A percentile compares a stretch with the other conserved stretches of the same genome.
Conservation (phyloP, 1,140 invertebrate genomes). For the Leucophenga varia region DNA sequence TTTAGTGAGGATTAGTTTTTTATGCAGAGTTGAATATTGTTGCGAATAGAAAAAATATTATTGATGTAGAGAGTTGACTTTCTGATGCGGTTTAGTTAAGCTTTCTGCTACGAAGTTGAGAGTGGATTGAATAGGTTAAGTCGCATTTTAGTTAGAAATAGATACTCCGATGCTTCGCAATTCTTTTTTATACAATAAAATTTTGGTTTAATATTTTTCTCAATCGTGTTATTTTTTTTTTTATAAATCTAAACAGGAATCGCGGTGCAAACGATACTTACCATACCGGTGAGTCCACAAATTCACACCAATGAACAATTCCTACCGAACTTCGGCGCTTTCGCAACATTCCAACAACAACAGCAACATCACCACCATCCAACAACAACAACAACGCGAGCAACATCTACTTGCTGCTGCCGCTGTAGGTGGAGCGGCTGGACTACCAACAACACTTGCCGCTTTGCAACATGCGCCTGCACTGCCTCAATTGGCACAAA, state of each 20-base stretch:
- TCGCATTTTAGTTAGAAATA: too few species aligned
- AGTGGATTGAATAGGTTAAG: too few species aligned
- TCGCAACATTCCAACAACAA: constrained; percentile 41
- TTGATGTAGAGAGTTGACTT: too few species aligned
- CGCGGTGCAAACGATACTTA: constrained; percentile 90
- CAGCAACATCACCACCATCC: constrained; percentile 29
- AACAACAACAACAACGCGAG: constrained; percentile 18
- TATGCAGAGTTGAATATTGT: too few species aligned
- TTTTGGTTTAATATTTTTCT: too few species aligned
- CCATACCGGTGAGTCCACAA: constrained; percentile 85
- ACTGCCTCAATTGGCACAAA: constrained; percentile 43
- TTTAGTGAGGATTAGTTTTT: too few species aligned
- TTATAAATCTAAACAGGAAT: constrained; percentile 77
- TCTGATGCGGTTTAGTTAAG: too few species aligned
- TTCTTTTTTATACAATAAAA: too few species aligned
- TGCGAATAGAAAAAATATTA: too few species aligned
- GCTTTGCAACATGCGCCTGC: constrained; percentile 38
- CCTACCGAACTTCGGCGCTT: constrained; percentile 50
- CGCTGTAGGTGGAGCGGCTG: not conserved
- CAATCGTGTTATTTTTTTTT: too few species aligned
- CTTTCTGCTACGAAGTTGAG: too few species aligned
- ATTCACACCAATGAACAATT: constrained; percentile 68
- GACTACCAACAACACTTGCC: constrained; percentile 31
- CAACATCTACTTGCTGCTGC: constrained; percentile 20
- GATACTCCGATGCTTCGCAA: too few species aligned